Evolutionary conservation across 2,888 invertebrate species (phyloP).

Genomic region (Iselma pallidipennis): DNA sequence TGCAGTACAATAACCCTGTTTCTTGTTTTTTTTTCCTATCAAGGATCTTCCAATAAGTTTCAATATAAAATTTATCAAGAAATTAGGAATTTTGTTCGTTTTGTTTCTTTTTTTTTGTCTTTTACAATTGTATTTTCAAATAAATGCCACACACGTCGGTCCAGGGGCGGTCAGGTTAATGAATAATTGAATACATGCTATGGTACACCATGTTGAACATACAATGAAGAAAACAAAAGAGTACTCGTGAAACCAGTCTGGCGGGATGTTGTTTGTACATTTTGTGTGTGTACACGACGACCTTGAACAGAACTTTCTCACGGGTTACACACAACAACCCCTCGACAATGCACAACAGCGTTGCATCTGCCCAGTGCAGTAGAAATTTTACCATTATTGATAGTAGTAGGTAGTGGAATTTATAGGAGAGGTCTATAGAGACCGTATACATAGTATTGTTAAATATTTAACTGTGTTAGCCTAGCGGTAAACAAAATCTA

Average conservation of each 20-base stretch:
- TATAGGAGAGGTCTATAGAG: no score
- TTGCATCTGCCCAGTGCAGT: conserved; percentile 17
- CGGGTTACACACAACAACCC: conserved; percentile 9
- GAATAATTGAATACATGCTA: not conserved
- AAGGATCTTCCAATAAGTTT: no score
- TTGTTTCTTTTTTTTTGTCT: conserved; percentile 16
- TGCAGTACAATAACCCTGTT: no score
- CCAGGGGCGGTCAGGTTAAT: not conserved
- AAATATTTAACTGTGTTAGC: no score
- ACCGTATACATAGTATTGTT: no score
- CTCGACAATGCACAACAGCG: not conserved
- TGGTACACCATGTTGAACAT: conserved; percentile 4
- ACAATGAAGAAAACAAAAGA: conserved; percentile 8
- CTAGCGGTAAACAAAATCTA: no score
- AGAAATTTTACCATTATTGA: no score
- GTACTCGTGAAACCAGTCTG: conserved; percentile 14
- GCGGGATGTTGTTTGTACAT: not conserved
- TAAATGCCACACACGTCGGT: conserved; percentile 1
- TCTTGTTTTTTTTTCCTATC: no score
- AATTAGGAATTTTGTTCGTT: conserved; percentile 15
- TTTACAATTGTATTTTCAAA: not conserved
- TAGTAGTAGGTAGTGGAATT: no score
- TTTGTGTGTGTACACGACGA: conserved; percentile 4
- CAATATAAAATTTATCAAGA: conserved; percentile 11
- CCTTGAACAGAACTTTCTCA: conserved; percentile 19